Evolutionary conservation across 37 sponge, comb jelly and placozoan species (phyloP).

Genomic region (Halichondria panicea): DNA sequence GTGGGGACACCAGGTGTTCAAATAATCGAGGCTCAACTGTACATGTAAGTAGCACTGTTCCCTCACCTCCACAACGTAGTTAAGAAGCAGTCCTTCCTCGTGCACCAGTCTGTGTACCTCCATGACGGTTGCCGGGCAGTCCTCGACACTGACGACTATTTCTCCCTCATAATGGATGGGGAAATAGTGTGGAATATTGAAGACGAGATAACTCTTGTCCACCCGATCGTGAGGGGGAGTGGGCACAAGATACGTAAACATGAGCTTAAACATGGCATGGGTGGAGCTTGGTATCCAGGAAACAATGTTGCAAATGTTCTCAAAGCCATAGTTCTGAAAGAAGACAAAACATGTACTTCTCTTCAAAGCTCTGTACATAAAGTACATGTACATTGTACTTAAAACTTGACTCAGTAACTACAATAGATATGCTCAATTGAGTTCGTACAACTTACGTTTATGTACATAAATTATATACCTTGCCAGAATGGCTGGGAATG

Average conservation of each 20-base stretch:
- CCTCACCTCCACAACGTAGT: constrained; percentile 60
- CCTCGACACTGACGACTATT: constrained; percentile 28
- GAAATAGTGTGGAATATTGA: constrained; percentile 54
- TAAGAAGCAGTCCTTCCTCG: constrained; percentile 42
- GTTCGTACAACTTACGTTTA: no score
- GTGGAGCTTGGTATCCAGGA: constrained; percentile 31
- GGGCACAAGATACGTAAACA: constrained; percentile 21
- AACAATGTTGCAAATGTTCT: constrained; percentile 10
- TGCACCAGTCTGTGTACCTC: constrained; percentile 10
- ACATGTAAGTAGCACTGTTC: background rate
- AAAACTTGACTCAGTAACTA: no score
- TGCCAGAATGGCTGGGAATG: no score
- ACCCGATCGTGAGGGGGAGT: constrained; percentile 46
- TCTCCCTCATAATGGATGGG: constrained; percentile 47
- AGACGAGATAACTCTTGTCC: constrained; percentile 33
- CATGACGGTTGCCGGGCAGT: constrained; percentile 39
- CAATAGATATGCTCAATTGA: no score
- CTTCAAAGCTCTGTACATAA: no score
- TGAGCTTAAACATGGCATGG: constrained; percentile 21
- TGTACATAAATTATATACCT: no score
- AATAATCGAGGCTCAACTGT: no score
- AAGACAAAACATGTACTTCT: background rate
- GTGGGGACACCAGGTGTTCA: no score
- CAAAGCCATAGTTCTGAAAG: constrained; percentile 8
- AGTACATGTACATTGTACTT: constrained; percentile 7